Base-by-base conservation (phyloP, 2,797 vertebrate genomes). In the Coendou prehensilis region DNA sequence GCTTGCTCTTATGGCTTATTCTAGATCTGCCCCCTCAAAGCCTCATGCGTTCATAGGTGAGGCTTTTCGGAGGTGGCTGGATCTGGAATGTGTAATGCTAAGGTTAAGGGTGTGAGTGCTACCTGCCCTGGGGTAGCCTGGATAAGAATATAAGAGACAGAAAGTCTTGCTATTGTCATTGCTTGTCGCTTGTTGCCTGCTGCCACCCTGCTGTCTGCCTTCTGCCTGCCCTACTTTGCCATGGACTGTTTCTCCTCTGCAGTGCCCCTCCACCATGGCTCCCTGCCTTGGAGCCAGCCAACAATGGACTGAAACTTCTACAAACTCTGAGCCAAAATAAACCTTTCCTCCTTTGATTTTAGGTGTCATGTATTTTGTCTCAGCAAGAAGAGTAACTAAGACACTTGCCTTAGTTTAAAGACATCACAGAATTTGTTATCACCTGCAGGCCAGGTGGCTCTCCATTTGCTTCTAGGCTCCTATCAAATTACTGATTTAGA, bases 401-500 rank as follows among this genome's bases (percentile, higher is more conserved):
- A 45, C 69, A 73, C 20, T 73, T 73, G 9, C 9, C 23, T 73
- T 47, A 76, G 45, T 23, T 87, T 92, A 80, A 64, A 50, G 47
- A 67, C 0, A 0, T 93, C 59, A 61, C 78, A 80, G 54, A 87
- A 78, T 52, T 73, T 63, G 73, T 59, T 47, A 82, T 30, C 1
- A 41, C 82, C 47, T 93, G 79, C 56, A 73, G 56, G 56, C 87
- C 73, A 82, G 47, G 15, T 61, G 67, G 41, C 64, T 79, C n/a
- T 54, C 41, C 28, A 45, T 59, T 92, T 52, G 45, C 33, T 95
- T 78, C 69, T 67, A 57, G 9, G 30, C n/a, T 9, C 5, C 17
- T 63, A 73, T 90, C 54, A 79, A 79, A 64, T 92, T 93, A 76
- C 30, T 23, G 30, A 86, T 37, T 83, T 59, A 59, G 47, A 94